phyloP scores from a whole-genome alignment of 2,797 vertebrate genomes.

The Onychomys leucogaster region DNA sequence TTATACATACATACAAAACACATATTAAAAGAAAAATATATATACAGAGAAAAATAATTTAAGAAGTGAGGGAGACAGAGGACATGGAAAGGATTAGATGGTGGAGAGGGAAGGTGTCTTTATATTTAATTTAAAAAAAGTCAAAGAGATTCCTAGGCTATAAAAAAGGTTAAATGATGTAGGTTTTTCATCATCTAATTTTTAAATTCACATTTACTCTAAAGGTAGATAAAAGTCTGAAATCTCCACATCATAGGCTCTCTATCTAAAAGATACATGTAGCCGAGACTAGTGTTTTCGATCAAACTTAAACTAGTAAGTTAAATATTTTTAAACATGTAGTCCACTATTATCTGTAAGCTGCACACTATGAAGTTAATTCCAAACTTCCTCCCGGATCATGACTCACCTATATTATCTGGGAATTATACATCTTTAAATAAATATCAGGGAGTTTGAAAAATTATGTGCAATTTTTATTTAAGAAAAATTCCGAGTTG shows the following conservation, averaged over 20 bases:
- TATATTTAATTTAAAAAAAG: neutral
- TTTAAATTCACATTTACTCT: neutral
- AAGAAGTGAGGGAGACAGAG: neutral
- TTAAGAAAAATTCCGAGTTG: neutral
- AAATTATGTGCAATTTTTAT: neutral
- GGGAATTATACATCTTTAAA: neutral
- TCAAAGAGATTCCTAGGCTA: neutral
- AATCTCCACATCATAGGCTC: neutral
- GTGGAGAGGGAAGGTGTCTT: neutral
- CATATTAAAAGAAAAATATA: neutral
- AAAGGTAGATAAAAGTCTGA: neutral
- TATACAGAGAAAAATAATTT: neutral
- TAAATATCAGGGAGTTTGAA: constrained; percentile 1
- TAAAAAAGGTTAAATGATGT: neutral
- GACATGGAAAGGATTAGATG: neutral
- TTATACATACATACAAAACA: neutral
- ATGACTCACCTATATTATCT: neutral
- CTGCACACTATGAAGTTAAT: neutral
- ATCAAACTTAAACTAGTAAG: constrained; percentile 17
- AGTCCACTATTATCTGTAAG: neutral
- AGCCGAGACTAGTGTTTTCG: neutral
- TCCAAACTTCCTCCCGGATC: neutral
- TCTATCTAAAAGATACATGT: neutral
- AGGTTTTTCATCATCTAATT: neutral
- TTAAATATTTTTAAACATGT: neutral